Evolutionary conservation across 2,113 vertebrate species (phyloP).

Genomic region (Notarius lentiginosus): DNA sequence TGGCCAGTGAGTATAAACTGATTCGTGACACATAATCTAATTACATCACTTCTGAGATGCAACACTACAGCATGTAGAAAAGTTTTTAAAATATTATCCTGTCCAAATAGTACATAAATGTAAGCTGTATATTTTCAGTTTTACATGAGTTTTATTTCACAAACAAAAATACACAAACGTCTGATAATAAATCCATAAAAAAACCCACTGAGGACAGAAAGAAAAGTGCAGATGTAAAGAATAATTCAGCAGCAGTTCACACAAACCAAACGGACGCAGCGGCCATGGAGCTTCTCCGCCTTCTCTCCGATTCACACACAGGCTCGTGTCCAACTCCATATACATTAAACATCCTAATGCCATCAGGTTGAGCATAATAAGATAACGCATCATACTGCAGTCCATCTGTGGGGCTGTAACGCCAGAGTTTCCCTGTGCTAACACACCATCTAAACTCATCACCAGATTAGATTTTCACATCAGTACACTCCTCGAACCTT

Average conservation of each 20-base stretch:
- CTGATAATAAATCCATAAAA: neutral
- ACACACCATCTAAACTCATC: neutral
- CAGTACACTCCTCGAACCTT: neutral
- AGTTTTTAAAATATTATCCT: neutral
- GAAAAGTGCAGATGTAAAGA: neutral
- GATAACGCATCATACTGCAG: neutral
- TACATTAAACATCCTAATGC: neutral
- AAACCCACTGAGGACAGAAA: neutral
- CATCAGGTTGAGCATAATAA: neutral
- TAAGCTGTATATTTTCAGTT: neutral
- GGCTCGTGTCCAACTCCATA: conserved; percentile 1
- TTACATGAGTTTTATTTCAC: neutral
- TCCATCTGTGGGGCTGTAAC: neutral
- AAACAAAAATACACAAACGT: neutral
- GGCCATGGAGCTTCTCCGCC: neutral
- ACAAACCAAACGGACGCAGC: neutral
- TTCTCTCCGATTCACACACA: neutral
- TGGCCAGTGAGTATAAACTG: no score
- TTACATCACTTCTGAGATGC: no score
- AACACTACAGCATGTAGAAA: no score
- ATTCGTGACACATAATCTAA: no score
- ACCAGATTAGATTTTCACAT: neutral
- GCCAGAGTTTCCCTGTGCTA: conserved; percentile 10
- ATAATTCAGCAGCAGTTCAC: neutral
- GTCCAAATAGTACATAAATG: neutral